Conservation (phyloP, 2,888 invertebrate species). For the Mythimna loreyi region DNA sequence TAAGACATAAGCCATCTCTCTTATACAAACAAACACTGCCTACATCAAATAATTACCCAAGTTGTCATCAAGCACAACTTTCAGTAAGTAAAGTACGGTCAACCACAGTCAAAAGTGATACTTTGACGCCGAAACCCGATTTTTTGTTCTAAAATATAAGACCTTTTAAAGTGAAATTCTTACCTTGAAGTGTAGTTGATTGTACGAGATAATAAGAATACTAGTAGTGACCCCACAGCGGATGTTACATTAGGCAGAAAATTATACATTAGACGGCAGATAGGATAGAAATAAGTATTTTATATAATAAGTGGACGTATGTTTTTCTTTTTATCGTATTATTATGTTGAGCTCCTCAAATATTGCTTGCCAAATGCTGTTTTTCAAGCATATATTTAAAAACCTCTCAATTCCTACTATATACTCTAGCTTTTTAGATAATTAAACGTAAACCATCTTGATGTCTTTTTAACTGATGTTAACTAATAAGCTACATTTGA, state of each 20-base stretch:
- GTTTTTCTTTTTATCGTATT: neutral
- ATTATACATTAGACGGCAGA: slow-evolving; percentile 69
- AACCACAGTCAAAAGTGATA: neutral
- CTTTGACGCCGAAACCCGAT: neutral
- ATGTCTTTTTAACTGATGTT: too few species aligned
- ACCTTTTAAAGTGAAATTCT: neutral
- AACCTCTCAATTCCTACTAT: too few species aligned
- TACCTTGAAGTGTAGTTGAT: slow-evolving; percentile 3
- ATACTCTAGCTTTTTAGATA: too few species aligned
- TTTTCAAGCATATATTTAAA: too few species aligned
- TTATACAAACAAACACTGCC: slow-evolving; percentile 28
- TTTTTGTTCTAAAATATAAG: neutral
- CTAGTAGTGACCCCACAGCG: slow-evolving; percentile 50
- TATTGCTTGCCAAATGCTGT: too few species aligned
- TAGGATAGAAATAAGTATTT: slow-evolving; percentile 70
- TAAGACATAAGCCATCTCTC: slow-evolving; percentile 17
- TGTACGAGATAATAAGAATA: slow-evolving; percentile 36
- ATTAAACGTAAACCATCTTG: too few species aligned
- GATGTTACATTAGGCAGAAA: slow-evolving; percentile 75
- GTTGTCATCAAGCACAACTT: slow-evolving; percentile 43
- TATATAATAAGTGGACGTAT: slow-evolving; percentile 49
- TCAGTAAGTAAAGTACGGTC: slow-evolving; percentile 27
- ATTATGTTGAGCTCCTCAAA: neutral
- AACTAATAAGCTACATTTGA: too few species aligned
- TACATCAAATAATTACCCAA: slow-evolving; percentile 34